Percentiles rank a stretch among this genome's conserved stretches.
phyloP scores from a whole-genome alignment of 2,113 vertebrate species.

The Onychostruthus taczanowskii region DNA sequence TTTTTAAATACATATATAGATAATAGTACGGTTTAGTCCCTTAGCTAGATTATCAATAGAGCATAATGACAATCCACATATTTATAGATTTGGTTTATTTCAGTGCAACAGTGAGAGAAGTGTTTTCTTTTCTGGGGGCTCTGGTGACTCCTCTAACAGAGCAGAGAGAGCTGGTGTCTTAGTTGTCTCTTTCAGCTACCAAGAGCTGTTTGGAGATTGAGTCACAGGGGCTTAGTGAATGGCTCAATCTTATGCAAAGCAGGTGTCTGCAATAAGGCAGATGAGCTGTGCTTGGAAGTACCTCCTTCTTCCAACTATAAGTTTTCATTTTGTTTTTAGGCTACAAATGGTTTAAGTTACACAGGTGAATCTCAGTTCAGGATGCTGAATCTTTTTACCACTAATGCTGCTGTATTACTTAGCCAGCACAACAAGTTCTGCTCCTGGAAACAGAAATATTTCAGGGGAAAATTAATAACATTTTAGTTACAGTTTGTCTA shows the following conservation, averaged over 20 bases:
- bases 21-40: background rate
- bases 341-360: background rate
- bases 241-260: background rate
- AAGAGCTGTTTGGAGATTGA: background rate
- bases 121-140: background rate
- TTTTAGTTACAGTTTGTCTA: background rate
- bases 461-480: background rate
- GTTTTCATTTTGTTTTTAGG: background rate
- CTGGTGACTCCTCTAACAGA: background rate
- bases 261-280: background rate
- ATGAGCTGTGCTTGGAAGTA: background rate
- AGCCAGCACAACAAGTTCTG: background rate
- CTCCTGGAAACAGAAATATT: background rate
- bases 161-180: background rate
- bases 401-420: background rate
- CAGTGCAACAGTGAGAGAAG: background rate
- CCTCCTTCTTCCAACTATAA: background rate
- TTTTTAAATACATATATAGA: background rate
- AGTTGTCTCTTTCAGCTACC: background rate
- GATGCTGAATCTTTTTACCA: background rate
- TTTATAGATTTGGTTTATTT: background rate
- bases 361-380: background rate
- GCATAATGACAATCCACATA: background rate
- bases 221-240: background rate
- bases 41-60: background rate